Evolutionary conservation across 2,113 vertebrate genomes (phyloP).

Genomic region (Scortum barcoo): DNA sequence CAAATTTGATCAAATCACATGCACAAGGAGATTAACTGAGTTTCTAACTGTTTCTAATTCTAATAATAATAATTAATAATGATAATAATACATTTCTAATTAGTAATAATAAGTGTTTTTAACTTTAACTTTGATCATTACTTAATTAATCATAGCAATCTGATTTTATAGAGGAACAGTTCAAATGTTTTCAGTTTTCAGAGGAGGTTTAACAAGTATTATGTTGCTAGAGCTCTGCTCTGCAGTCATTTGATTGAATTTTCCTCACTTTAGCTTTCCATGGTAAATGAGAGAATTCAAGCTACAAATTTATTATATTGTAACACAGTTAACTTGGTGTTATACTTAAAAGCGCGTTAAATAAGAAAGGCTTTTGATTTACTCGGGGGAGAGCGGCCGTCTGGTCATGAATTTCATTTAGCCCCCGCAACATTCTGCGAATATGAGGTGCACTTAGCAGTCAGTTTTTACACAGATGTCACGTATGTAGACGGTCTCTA

Average conservation of each 20-base stretch:
- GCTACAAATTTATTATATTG: constrained; percentile 41
- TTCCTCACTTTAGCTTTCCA: constrained; percentile 23
- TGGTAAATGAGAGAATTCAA: constrained; percentile 42
- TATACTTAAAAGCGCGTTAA: constrained; percentile 49
- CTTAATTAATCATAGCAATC: not conserved
- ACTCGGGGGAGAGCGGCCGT: constrained; percentile 52
- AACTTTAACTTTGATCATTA: not conserved
- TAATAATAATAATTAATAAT: no score
- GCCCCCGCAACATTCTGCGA: constrained; percentile 32
- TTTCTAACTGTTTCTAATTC: not conserved
- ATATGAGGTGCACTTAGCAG: constrained; percentile 44
- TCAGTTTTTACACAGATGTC: constrained; percentile 53
- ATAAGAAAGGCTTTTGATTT: constrained; percentile 51
- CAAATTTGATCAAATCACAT: not conserved
- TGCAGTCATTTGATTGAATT: constrained; percentile 30
- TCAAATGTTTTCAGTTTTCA: not conserved
- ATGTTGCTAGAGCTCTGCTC: not conserved
- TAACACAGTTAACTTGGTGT: constrained; percentile 58
- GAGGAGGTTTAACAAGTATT: not conserved
- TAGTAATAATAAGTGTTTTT: not conserved
- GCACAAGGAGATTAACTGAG: not conserved
- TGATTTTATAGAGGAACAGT: not conserved
- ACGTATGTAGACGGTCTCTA: constrained; percentile 27
- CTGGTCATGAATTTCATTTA: constrained; percentile 68
- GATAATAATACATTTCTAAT: no score